Evolutionary conservation across 2,113 vertebrate species (phyloP), one percentile per base, ranked within the genome.

Genomic region (Pluvianellus socialis): DNA sequence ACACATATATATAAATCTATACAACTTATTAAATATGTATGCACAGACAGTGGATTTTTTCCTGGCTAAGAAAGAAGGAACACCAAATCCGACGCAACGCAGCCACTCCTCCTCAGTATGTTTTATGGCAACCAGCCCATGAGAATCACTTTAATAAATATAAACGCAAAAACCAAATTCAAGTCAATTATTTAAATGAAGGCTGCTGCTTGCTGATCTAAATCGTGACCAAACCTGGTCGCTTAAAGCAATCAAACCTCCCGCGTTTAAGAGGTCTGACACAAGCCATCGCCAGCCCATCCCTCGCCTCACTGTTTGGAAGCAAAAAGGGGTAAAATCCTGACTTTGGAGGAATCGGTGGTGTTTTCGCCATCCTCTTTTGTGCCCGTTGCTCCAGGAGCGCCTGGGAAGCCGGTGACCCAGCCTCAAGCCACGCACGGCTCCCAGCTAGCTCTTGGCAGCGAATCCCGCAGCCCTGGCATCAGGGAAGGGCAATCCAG

Each of bases 111-210:
- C 42, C 38, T 81, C 35, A 17, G 22, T 20, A 5, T 20, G 59
- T 71, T 87, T 92, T 65, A 89, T 11, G 12, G 47, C 27, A 68
- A 65, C 19, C 17, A 85, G 73, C n/a, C 73, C 52, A 33, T 3
- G 13, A 93, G 73, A 91, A 82, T 68, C 65, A 44, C 56, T 87
- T 84, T 35, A 91, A 88, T 22, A 97, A 94, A 91, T 38, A 86
- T 3, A 94, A 89, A 94, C 23, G 66, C 55, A 92, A 86, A 89
- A 86, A 45, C 1, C 21, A 87, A 85, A 87, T 61, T 88, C 67
- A 79, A 83, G 53, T 79, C 35, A 93, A 65, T 79, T 90, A 93
- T 88, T 88, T 82, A 88, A 91, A 91, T 28, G 30, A 87, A 75
- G 38, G 44, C 26, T 61, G 47, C 42, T 74, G 66, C 66, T 79